These are phyloP conservation scores for Pao palembangensis DNA, from an alignment of 2,113 vertebrate genomes.

Conservation along the genomic window DNA sequence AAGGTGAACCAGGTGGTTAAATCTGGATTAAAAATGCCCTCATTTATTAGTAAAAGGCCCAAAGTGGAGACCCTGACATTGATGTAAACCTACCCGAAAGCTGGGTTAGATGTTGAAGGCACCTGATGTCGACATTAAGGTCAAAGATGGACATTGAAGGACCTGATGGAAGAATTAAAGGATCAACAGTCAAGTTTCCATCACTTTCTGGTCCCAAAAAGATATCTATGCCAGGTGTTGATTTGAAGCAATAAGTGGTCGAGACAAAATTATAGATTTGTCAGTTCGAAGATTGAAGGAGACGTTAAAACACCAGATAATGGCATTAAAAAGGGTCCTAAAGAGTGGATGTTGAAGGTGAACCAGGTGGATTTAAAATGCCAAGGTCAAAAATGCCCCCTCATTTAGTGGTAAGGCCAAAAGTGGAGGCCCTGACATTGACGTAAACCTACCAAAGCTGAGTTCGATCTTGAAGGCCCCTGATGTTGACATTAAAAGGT, in stretches of 20 bases:
- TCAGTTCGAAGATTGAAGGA: slow-evolving; percentile 10
- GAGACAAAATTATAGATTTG: slow-evolving; percentile 13
- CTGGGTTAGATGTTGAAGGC: neutral
- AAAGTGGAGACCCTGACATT: neutral
- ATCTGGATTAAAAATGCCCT: no score
- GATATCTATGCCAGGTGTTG: neutral
- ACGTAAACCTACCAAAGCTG: slow-evolving; percentile 14
- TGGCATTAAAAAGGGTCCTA: neutral
- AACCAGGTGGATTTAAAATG: slow-evolving; percentile 22
- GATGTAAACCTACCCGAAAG: neutral
- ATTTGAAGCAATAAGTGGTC: slow-evolving; percentile 2
- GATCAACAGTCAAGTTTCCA: slow-evolving; percentile 18
- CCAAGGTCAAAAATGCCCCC: slow-evolving; percentile 33
- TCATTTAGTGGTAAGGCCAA: slow-evolving; percentile 20
- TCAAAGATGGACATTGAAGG: neutral
- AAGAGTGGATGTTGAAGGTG: no score
- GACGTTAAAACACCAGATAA: slow-evolving; percentile 7
- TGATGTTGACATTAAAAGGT: slow-evolving; percentile 1
- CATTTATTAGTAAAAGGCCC: slow-evolving; percentile 29
- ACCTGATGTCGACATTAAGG: neutral
- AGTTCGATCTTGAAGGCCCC: neutral
- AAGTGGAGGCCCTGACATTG: slow-evolving; percentile 15
- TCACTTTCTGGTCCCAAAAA: slow-evolving; percentile 12
- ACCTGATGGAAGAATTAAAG: slow-evolving; percentile 2
- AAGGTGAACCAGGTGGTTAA: no score